phyloP scores from a whole-genome alignment of 2,797 vertebrate genomes.

The Anguilla pacifica region DNA sequence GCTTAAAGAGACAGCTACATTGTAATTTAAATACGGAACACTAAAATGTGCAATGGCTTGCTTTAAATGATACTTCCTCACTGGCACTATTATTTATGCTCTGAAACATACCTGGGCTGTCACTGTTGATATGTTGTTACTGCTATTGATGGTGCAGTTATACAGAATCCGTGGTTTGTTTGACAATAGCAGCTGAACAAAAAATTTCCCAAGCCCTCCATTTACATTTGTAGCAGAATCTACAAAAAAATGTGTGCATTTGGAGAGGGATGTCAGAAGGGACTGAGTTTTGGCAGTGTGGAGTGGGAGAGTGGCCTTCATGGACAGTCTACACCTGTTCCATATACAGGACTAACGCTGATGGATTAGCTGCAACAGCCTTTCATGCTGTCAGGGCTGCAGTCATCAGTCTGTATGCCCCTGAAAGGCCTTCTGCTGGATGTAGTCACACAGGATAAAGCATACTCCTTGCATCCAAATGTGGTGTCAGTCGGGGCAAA shows the following conservation, averaged over 20 bases:
- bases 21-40: neutral
- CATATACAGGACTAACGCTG: neutral
- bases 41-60: neutral
- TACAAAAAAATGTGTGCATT: neutral
- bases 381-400: constrained; percentile 22
- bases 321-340: constrained; percentile 29
- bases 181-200: neutral
- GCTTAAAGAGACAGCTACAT: neutral
- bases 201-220: neutral
- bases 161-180: neutral
- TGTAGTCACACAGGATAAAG: neutral
- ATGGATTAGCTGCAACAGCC: constrained; percentile 12
- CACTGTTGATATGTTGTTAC: neutral
- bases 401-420: constrained; percentile 17
- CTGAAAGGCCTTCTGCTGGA: constrained; percentile 15
- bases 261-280: neutral
- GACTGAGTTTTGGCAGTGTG: neutral
- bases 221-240: neutral
- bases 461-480: neutral
- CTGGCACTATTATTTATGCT: neutral
- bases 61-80: neutral
- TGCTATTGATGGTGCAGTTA: neutral
- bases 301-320: neutral
- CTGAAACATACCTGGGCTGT: neutral
- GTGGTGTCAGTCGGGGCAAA: neutral